Conservation (phyloP, 2,113 vertebrate genomes). For the Pluvialis apricaria region DNA sequence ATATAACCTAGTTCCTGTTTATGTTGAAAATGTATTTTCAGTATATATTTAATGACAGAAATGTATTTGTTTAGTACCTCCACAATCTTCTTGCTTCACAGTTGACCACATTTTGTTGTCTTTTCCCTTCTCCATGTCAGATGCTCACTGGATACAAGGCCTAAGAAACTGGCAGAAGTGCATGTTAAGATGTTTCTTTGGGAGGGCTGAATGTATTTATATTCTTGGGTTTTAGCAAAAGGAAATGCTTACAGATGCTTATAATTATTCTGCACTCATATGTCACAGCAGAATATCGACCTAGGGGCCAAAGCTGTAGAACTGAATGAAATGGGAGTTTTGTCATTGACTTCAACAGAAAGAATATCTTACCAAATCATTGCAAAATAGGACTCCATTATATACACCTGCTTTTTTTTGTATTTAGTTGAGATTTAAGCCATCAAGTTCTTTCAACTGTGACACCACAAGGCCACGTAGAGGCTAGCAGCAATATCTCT, state of each 20-base stretch:
- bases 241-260: conserved; percentile 30
- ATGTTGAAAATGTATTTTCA: conserved; percentile 17
- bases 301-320: not conserved
- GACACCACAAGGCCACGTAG: not conserved
- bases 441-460: conserved; percentile 27
- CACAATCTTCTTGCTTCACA: not conserved
- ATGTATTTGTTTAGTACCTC: conserved; percentile 10
- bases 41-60: not conserved
- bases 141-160: not conserved
- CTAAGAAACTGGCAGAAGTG: not conserved
- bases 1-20: conserved; percentile 1
- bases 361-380: not conserved
- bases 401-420: not conserved
- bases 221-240: conserved; percentile 24
- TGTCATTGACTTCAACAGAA: conserved; percentile 40
- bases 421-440: conserved; percentile 36
- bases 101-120: not conserved
- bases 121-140: not conserved
- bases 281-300: not conserved
- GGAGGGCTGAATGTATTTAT: not conserved
- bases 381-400: not conserved
- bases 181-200: not conserved
- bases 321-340: conserved; percentile 32
- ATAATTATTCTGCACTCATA: not conserved
- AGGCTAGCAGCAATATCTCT: conserved; percentile 49